Evolutionary conservation across 2,113 vertebrate species (phyloP).

Genomic region (Anolis sagrei): DNA sequence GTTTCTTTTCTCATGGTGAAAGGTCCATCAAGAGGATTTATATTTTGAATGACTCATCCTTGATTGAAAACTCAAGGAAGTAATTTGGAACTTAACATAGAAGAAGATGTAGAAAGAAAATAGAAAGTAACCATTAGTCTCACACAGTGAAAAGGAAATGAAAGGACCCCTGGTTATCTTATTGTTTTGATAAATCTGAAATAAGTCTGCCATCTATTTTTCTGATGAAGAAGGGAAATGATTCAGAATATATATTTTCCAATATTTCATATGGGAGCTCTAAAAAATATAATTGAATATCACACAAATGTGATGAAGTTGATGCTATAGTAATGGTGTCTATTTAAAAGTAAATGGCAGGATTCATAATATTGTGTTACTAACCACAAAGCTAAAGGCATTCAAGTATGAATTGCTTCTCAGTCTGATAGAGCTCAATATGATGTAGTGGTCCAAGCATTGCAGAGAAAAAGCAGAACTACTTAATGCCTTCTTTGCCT

Average conservation of each 20-base stretch:
- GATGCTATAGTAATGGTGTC: constrained; percentile 25
- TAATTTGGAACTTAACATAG: constrained; percentile 35
- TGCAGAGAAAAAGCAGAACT: no score
- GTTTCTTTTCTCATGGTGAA: neutral
- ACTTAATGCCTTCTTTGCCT: no score
- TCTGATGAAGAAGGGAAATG: constrained; percentile 27
- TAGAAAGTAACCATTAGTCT: constrained; percentile 28
- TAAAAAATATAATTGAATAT: constrained; percentile 50
- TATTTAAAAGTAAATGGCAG: constrained; percentile 19
- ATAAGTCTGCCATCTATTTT: constrained; percentile 20
- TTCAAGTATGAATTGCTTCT: neutral
- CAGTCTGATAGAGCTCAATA: neutral
- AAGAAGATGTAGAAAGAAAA: constrained; percentile 28
- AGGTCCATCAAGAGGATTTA: constrained; percentile 15
- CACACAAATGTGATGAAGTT: constrained; percentile 47
- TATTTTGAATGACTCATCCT: constrained; percentile 29
- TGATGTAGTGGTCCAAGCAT: no score
- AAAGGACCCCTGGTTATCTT: constrained; percentile 24
- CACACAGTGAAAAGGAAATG: constrained; percentile 6
- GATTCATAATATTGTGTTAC: constrained; percentile 21
- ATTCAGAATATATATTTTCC: constrained; percentile 48
- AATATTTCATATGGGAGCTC: neutral
- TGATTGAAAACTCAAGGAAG: constrained; percentile 46
- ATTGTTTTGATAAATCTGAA: constrained; percentile 36
- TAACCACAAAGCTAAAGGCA: constrained; percentile 13